These are phyloP conservation scores for Contarinia nasturtii DNA, from an alignment of 1,140 invertebrate species.

Conservation along the genomic window DNA sequence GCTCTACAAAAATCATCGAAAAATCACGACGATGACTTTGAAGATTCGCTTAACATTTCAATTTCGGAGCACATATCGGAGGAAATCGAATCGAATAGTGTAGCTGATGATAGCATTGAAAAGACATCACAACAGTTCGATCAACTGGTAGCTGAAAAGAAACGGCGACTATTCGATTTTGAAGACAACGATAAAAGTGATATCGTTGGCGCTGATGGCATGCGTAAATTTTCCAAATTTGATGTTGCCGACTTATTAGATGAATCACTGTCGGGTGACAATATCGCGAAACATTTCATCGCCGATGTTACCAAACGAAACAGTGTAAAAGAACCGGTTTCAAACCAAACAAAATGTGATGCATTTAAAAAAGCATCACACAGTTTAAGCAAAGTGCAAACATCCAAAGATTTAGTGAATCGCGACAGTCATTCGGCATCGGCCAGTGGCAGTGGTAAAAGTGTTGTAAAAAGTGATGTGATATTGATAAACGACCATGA, in stretches of 20 bases:
- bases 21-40: background rate
- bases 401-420: slow-evolving; percentile 7
- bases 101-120: background rate
- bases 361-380: background rate
- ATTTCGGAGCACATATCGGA: background rate
- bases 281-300: slow-evolving; percentile 3
- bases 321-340: background rate
- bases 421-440: background rate
- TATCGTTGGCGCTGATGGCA: background rate
- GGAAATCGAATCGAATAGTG: slow-evolving; percentile 1
- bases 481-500: slow-evolving; percentile 3
- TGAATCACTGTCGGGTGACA: background rate
- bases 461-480: slow-evolving; percentile 1
- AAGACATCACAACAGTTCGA: background rate
- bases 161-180: slow-evolving; percentile 1
- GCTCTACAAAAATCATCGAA: background rate
- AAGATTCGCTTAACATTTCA: background rate
- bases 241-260: background rate
- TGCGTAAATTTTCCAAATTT: background rate
- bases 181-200: background rate
- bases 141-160: background rate
- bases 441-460: background rate
- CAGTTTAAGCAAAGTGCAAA: slow-evolving; percentile 3
- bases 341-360: slow-evolving; percentile 1
- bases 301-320: background rate